A percentile compares a stretch with the other conserved stretches of the same genome.
Conservation (phyloP, 1,140 invertebrate genomes). For the Globodera ellingtonae region DNA sequence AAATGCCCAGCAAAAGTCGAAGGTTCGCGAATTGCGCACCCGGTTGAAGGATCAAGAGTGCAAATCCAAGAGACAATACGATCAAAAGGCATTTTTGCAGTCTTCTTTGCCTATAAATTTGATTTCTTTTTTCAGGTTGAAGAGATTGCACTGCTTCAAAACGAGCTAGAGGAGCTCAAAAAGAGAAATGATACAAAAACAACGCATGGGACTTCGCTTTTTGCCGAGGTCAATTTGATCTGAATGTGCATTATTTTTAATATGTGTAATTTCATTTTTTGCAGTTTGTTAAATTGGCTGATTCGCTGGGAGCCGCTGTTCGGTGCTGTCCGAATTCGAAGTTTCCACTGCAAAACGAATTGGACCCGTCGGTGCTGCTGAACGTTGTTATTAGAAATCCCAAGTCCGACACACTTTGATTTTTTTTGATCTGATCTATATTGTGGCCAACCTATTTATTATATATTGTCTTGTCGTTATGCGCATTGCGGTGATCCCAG, state of each 20-base stretch:
- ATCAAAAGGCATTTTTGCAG: not conserved
- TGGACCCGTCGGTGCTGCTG: not conserved
- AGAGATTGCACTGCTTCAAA: not conserved
- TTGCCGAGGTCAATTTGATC: slow-evolving; percentile 25
- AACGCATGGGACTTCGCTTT: slow-evolving; percentile 35
- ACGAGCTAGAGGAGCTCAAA: not conserved
- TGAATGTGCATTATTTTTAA: not conserved
- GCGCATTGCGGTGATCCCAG: not conserved
- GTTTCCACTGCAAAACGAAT: not conserved
- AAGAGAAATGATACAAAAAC: slow-evolving; percentile 5
- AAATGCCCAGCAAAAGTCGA: not conserved
- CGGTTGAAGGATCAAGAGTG: not conserved
- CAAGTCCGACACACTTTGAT: not conserved
- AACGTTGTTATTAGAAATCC: not conserved
- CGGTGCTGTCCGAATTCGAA: not conserved
- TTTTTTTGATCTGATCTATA: not conserved
- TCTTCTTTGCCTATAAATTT: too few relatives aligned
- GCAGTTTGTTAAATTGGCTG: not conserved
- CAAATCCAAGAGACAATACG: not conserved
- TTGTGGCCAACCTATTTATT: not conserved
- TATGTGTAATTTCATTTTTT: not conserved
- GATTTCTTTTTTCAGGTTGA: not conserved
- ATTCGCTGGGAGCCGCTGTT: not conserved
- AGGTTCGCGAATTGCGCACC: not conserved
- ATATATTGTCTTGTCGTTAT: not conserved